phyloP scores from a whole-genome alignment of 2,888 invertebrate genomes.

The Nephrotoma flavescens region DNA sequence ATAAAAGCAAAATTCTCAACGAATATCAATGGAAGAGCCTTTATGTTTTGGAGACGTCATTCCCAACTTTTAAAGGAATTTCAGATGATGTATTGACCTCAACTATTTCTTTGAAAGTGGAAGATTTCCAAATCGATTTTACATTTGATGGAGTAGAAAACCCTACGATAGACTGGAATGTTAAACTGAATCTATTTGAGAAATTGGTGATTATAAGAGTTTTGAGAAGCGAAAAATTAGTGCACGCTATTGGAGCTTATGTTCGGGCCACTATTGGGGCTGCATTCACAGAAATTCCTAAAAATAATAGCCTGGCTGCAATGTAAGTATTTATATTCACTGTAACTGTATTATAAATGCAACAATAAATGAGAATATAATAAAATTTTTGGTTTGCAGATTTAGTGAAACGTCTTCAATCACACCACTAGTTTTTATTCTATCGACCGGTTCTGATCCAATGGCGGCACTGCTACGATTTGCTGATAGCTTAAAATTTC shows the following conservation, averaged over 20 bases:
- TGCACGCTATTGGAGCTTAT: slow-evolving; percentile 67
- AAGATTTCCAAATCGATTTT: slow-evolving; percentile 32
- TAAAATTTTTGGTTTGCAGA: slow-evolving; percentile 27
- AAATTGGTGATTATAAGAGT: slow-evolving; percentile 67
- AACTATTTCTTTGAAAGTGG: slow-evolving; percentile 42
- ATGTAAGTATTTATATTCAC: slow-evolving; percentile 20
- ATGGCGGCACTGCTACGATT: slow-evolving; percentile 70
- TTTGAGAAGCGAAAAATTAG: slow-evolving; percentile 64
- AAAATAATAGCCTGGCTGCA: slow-evolving; percentile 31
- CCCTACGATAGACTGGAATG: slow-evolving; percentile 42
- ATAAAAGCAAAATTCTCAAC: slow-evolving; percentile 30
- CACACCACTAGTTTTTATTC: slow-evolving; percentile 71
- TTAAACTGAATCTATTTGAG: slow-evolving; percentile 49
- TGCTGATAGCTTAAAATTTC: slow-evolving; percentile 57
- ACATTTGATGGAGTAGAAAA: neutral
- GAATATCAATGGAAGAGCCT: slow-evolving; percentile 55
- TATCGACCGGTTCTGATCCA: slow-evolving; percentile 82
- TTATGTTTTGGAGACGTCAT: slow-evolving; percentile 44
- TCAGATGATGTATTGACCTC: slow-evolving; percentile 34
- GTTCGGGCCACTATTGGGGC: slow-evolving; percentile 61
- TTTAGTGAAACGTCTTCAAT: slow-evolving; percentile 53
- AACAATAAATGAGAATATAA: no score
- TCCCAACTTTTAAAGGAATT: slow-evolving; percentile 39
- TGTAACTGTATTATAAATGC: no score
- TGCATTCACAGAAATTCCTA: slow-evolving; percentile 69